phyloP scores from a whole-genome alignment of 2,888 invertebrate genomes.

The Hirtodrosophila cameraria region DNA sequence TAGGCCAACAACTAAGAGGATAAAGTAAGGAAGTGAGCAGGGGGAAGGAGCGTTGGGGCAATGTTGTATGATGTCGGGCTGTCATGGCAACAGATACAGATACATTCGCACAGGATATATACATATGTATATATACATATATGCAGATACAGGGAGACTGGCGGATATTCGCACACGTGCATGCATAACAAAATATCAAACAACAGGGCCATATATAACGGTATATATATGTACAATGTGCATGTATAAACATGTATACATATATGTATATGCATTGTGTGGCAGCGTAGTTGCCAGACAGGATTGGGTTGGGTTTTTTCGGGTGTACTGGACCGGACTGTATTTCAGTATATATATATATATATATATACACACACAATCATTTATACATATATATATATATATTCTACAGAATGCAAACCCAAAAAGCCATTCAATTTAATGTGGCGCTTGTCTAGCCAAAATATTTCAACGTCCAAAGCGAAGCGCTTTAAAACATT shows the following conservation, averaged over 20 bases:
- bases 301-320: constrained; percentile 44
- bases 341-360: background rate
- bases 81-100: constrained; percentile 45
- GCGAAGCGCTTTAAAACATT: constrained; percentile 45
- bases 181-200: constrained; percentile 64
- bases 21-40: background rate
- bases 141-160: constrained; percentile 36
- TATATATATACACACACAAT: background rate
- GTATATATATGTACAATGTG: constrained; percentile 4
- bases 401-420: constrained; percentile 12
- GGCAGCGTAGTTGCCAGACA: constrained; percentile 59
- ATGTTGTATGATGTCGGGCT: constrained; percentile 38
- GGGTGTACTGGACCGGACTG: constrained; percentile 7
- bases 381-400: background rate
- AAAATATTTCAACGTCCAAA: constrained; percentile 52
- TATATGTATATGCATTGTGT: constrained; percentile 20
- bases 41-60: constrained; percentile 7
- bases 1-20: constrained; percentile 25
- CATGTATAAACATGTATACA: background rate
- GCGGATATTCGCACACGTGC: constrained; percentile 61
- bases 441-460: constrained; percentile 67
- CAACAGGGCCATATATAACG: constrained; percentile 41
- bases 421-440: constrained; percentile 66
- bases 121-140: too few relatives aligned
- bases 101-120: constrained; percentile 24